Evolutionary conservation across 2,888 invertebrate species (phyloP).

Genomic region (Sarcophaga subvicina): DNA sequence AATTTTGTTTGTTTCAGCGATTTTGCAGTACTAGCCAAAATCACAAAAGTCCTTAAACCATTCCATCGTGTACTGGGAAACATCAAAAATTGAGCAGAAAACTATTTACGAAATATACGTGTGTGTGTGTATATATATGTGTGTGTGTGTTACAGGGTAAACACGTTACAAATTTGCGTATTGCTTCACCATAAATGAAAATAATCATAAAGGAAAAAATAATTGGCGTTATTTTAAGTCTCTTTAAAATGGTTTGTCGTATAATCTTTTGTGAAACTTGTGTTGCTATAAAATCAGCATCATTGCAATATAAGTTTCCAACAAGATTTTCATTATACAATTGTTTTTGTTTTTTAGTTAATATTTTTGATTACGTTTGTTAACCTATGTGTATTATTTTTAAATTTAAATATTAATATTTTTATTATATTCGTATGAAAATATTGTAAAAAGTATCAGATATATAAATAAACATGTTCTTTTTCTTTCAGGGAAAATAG

Average conservation of each 20-base stretch:
- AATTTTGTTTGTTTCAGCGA: conserved; percentile 13
- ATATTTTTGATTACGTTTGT: conserved; percentile 65
- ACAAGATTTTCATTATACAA: conserved; percentile 41
- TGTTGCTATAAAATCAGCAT: conserved; percentile 67
- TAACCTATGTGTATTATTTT: conserved; percentile 64
- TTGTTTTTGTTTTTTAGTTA: conserved; percentile 49
- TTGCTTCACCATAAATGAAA: conserved; percentile 31
- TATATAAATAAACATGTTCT: conserved; percentile 72
- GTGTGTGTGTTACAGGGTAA: conserved; percentile 28
- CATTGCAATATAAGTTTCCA: conserved; percentile 61
- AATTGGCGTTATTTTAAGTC: conserved; percentile 9
- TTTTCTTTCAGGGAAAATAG: conserved; percentile 71
- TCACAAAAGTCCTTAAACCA: conserved; percentile 49
- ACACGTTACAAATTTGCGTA: neutral
- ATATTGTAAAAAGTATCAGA: conserved; percentile 73
- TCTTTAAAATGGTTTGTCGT: conserved; percentile 8
- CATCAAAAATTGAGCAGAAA: conserved; percentile 16
- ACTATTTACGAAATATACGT: neutral
- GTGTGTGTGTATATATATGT: neutral
- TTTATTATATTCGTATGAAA: conserved; percentile 69
- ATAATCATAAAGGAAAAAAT: conserved; percentile 40
- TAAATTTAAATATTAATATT: conserved; percentile 52
- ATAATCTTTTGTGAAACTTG: conserved; percentile 64
- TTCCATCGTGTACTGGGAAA: conserved; percentile 60
- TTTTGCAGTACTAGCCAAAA: conserved; percentile 47